Conservation (phyloP, 1,140 invertebrate genomes). For the Rhagoletis zephyria region DNA sequence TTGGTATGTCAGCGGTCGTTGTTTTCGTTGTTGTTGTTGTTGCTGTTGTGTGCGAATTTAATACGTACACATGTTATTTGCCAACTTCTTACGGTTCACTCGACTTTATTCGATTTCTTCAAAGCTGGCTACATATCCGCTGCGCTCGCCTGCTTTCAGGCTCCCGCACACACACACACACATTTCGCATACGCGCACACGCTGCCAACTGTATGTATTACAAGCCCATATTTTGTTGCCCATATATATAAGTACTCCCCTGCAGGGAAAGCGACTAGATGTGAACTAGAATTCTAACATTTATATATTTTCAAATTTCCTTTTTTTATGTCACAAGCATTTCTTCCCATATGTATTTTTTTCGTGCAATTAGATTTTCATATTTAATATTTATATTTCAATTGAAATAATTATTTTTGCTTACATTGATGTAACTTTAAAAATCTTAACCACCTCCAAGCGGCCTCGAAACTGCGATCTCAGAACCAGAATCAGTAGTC, state of each 20-base stretch:
- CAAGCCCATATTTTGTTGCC: neutral
- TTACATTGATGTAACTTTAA: too few relatives aligned
- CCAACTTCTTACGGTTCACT: neutral
- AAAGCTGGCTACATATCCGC: neutral
- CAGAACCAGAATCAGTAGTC: too few relatives aligned
- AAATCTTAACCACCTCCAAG: too few relatives aligned
- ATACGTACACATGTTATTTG: neutral
- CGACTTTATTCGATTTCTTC: conserved; percentile 4
- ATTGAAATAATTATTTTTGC: too few relatives aligned
- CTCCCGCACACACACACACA: neutral
- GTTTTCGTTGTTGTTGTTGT: neutral
- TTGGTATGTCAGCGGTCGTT: neutral
- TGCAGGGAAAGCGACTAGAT: too few relatives aligned
- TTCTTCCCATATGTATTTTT: too few relatives aligned
- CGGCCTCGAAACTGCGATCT: too few relatives aligned
- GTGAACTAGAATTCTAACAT: neutral
- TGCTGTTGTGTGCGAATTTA: neutral
- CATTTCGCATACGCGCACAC: neutral
- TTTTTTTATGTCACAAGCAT: too few relatives aligned
- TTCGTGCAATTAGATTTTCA: too few relatives aligned
- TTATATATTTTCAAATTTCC: neutral
- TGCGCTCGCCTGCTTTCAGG: neutral
- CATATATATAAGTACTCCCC: too few relatives aligned
- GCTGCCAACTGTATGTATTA: neutral
- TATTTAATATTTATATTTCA: too few relatives aligned